phyloP scores from a whole-genome alignment of 2,888 invertebrate genomes.

The Thymelicus sylvestris region DNA sequence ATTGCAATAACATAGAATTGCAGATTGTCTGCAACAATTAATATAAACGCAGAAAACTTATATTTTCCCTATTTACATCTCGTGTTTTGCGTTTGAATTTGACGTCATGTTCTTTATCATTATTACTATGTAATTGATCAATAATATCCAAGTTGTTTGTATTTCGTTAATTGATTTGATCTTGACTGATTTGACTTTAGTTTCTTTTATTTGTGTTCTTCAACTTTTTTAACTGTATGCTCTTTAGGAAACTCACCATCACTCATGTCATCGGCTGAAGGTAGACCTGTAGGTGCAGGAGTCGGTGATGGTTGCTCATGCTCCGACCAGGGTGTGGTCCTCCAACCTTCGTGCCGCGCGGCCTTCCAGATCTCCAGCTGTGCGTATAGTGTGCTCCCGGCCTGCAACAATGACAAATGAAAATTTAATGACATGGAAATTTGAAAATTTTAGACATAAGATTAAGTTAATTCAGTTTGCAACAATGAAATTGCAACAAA shows the following conservation, averaged over 20 bases:
- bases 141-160: too few species aligned
- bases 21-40: background rate
- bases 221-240: background rate
- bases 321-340: slow-evolving; percentile 80
- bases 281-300: slow-evolving; percentile 70
- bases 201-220: background rate
- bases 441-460: too few species aligned
- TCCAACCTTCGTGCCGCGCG: slow-evolving; percentile 86
- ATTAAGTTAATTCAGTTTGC: too few species aligned
- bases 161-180: background rate
- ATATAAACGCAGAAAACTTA: background rate
- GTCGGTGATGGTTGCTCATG: slow-evolving; percentile 72
- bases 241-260: slow-evolving; percentile 84
- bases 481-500: too few species aligned
- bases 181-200: background rate
- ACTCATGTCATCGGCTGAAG: slow-evolving; percentile 87
- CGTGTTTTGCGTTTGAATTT: background rate
- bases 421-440: background rate
- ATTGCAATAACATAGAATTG: too few species aligned
- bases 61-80: slow-evolving; percentile 2
- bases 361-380: slow-evolving; percentile 97
- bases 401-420: slow-evolving; percentile 78
- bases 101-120: background rate
- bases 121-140: too few species aligned
- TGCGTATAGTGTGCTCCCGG: slow-evolving; percentile 93